phyloP scores from a whole-genome alignment of 2,797 vertebrate genomes.

The Enteromius treurensis region DNA sequence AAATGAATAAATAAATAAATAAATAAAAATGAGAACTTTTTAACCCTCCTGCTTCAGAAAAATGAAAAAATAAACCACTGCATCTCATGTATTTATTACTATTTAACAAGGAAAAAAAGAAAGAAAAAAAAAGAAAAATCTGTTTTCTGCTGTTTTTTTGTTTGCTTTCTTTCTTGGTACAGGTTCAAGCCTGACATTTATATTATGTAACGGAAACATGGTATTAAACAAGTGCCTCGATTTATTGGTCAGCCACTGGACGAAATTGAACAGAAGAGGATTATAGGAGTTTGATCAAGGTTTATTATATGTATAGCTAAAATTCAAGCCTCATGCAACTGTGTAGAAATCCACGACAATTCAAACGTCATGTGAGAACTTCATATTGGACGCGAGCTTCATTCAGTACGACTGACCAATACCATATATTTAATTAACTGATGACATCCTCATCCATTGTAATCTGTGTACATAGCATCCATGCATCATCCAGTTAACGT shows the following conservation, averaged over 20 bases:
- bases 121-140: conserved; percentile 73
- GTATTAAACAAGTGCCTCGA: conserved; percentile 65
- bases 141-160: conserved; percentile 84
- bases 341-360: conserved; percentile 58
- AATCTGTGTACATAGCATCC: conserved; percentile 64
- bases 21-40: conserved; percentile 77
- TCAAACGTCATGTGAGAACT: conserved; percentile 52
- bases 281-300: conserved; percentile 55
- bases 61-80: conserved; percentile 84
- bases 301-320: conserved; percentile 60
- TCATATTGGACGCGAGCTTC: conserved; percentile 54
- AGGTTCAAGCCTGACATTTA: conserved; percentile 82
- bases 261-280: conserved; percentile 52
- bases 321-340: conserved; percentile 58
- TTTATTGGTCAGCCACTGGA: conserved; percentile 62
- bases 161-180: conserved; percentile 84
- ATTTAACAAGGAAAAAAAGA: conserved; percentile 86
- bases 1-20: conserved; percentile 78
- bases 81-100: conserved; percentile 91
- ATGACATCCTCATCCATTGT: conserved; percentile 60
- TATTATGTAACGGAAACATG: conserved; percentile 81
- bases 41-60: conserved; percentile 86
- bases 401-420: conserved; percentile 59
- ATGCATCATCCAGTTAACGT: conserved; percentile 57
- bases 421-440: conserved; percentile 59